Base-by-base conservation (phyloP, 2,888 invertebrate species). In the Julus scanicus region DNA sequence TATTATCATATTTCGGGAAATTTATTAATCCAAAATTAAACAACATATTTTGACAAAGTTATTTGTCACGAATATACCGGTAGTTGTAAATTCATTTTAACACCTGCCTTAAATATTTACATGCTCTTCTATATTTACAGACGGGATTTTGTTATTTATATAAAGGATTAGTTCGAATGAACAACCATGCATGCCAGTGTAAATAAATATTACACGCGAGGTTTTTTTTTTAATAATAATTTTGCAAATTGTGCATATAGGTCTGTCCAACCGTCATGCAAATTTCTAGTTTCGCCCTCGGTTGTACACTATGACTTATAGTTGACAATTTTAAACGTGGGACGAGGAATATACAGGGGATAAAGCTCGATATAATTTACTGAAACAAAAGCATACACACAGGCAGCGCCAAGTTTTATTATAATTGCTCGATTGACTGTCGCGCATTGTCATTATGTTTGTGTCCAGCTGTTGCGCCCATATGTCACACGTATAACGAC, bases 381-480 rank as follows among this genome's bases (percentile, higher is more conserved):
- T 29, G n/a, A 71, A 71, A 71, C 71, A 71, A 71, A 29, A 29
- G 71, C 71, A 71, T 71, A 20, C 29, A 71, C 29, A 20, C 71
- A 29, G 20, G 20, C 71, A 71, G n/a, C 71, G 71, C 71, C 71
- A 71, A 20, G 29, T 71, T 71, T 71, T 71, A 71, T 71, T 71
- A 20, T 71, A 71, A 71, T 71, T 71, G 71, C 29, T 6, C 84
- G 40, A 39, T 40, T 39, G 84, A 84, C 40, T 84, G 84, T 48
- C 20, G 84, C 84, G 48, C 84, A 11, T 84, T 84, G 84, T 84
- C 84, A 20, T 84, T 20, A 84, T 48, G 48, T 39, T 40, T 37
- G 84, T 84, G 44, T 40, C 84, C 48, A 48, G 84, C 84, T 48
- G 84, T 84, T 44, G 48, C 48, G 40, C 15, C 48, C 48, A 84